Percentiles rank a stretch among this genome's conserved stretches.
Evolutionary conservation across 37 sponge, comb jelly and placozoan species (phyloP).

Genomic region (Halisarca cf. caerulea): DNA sequence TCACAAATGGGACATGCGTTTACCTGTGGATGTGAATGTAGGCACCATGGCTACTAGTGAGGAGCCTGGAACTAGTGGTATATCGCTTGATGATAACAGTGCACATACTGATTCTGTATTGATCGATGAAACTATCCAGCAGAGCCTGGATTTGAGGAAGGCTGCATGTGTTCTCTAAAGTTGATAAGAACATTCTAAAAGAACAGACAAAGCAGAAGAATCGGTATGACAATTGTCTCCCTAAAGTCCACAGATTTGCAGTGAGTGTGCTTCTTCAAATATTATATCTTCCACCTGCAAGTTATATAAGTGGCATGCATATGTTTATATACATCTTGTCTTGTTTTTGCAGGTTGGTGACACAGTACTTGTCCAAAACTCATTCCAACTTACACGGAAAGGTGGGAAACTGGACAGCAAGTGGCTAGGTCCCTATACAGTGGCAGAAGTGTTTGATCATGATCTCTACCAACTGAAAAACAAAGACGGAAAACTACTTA

Average conservation of each 20-base stretch:
- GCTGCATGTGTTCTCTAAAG: not conserved
- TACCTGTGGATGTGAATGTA: slow-evolving; percentile 23
- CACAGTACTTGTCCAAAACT: slow-evolving; percentile 41
- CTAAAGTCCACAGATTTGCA: not conserved
- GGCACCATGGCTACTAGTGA: not conserved
- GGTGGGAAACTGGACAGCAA: slow-evolving; percentile 38
- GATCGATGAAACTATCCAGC: not conserved
- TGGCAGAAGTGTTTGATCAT: slow-evolving; percentile 3
- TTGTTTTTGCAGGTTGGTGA: not conserved
- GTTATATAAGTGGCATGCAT: too few species aligned
- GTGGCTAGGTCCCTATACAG: slow-evolving; percentile 50
- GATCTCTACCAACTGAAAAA: not conserved
- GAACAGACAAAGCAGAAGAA: slow-evolving; percentile 32
- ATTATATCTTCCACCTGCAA: not conserved
- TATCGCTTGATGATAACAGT: not conserved
- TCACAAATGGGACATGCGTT: slow-evolving; percentile 1
- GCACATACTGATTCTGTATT: not conserved
- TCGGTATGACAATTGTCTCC: slow-evolving; percentile 20
- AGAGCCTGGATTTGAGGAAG: not conserved
- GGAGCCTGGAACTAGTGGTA: not conserved
- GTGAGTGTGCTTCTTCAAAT: not conserved
- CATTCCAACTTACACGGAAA: slow-evolving; percentile 27
- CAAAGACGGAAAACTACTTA: too few species aligned
- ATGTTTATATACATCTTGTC: too few species aligned
- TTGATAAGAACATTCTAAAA: slow-evolving; percentile 20